Evolutionary conservation across 2,797 vertebrate genomes (phyloP), one percentile per base, ranked within the genome.

Genomic region (Danio choprae): DNA sequence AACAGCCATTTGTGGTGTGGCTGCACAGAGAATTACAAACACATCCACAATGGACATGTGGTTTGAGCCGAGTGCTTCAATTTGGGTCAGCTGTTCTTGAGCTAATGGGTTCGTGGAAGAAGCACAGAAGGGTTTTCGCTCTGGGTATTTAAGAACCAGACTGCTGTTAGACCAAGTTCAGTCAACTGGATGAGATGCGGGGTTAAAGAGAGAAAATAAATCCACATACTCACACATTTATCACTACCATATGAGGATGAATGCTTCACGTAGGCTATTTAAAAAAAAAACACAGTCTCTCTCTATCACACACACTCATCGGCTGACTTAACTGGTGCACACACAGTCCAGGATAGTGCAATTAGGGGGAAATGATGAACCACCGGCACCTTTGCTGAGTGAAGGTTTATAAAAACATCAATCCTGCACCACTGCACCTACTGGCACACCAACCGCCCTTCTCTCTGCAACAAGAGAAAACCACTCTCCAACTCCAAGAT

Each of bases 351-450:
- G 41, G 6, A 48, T 2, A 41, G 7, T 22, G 43, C 64, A 69
- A 78, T 69, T 69, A 78, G 22, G 16, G 12, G 44, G 43, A 59
- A 69, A 59, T 69, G 55, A 69, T 78, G 43, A 69, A 69, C 43
- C 53, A 69, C 53, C n/a, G 2, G 43, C 51, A 56, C 63, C 63
- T 67, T 68, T 77, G 63, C 51, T 67, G 63, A 59, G 41, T 67
- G 63, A 68, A 77, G 63, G 63, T 68, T 68, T 68, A 68, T 68
- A 77, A 67, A 65, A 56, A 56, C 40, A 77, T 68, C 63, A 77
- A 48, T 77, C 75, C 75, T 58, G 40, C 51, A 56, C 38, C 48
- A 16, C 48, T 55, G 48, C 60, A 55, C 38, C 74, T 5, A 55
- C 62, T 22, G 40, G 62, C 36, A 51, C 22, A 18, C 16, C 51